These are phyloP conservation scores for Phycodurus eques DNA, from an alignment of 2,113 vertebrate genomes.

Conservation along the genomic window DNA sequence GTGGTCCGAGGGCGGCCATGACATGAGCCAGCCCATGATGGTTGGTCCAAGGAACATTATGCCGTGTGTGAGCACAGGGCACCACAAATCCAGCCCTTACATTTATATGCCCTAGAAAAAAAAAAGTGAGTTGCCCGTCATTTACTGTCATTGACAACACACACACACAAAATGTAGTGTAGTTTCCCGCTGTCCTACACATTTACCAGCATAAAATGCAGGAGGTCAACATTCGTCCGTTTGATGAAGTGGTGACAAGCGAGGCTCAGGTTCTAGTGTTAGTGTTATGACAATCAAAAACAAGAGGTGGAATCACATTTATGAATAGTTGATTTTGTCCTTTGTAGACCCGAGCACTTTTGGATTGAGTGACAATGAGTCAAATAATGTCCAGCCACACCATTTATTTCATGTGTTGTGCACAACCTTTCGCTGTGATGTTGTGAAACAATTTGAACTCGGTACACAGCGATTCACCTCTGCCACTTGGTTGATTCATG, in stretches of 20 bases:
- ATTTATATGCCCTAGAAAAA: conserved; percentile 67
- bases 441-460: conserved; percentile 2
- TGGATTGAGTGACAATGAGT: conserved; percentile 54
- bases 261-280: conserved; percentile 64
- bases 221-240: conserved; percentile 38
- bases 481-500: conserved; percentile 14
- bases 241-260: conserved; percentile 40
- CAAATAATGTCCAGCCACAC: conserved; percentile 46
- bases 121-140: background rate
- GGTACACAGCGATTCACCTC: conserved; percentile 23
- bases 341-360: conserved; percentile 69
- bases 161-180: conserved; percentile 26
- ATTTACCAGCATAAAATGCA: conserved; percentile 54
- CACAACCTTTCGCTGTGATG: conserved; percentile 40
- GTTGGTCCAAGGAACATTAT: conserved; percentile 71
- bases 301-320: conserved; percentile 28
- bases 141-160: background rate
- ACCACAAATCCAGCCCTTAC: conserved; percentile 70
- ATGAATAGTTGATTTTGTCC: conserved; percentile 37
- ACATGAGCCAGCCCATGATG: conserved; percentile 55
- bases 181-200: conserved; percentile 13
- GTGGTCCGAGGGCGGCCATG: conserved; percentile 68
- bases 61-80: conserved; percentile 65
- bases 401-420: conserved; percentile 43
- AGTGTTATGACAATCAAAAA: conserved; percentile 59